Conservation (phyloP, 2,888 invertebrate species). For the Chirona hameri region DNA sequence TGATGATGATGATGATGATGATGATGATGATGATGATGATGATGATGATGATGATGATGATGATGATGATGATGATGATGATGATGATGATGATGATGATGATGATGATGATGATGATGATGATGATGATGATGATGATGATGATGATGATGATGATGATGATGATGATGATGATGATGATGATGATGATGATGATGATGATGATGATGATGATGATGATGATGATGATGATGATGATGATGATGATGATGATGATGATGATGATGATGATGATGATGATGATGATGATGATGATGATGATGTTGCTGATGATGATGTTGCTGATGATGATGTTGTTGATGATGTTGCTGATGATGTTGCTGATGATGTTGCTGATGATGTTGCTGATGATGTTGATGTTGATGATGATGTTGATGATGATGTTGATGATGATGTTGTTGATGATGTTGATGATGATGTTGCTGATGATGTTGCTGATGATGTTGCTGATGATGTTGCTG, state of each 20-base stretch:
- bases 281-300: not conserved
- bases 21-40: conserved; percentile 22
- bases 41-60: conserved; percentile 22
- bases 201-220: not conserved
- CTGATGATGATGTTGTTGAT: no score
- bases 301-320: no score
- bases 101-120: conserved; percentile 22
- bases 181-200: conserved; percentile 22
- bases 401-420: not conserved
- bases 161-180: conserved; percentile 22
- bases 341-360: no score
- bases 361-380: no score
- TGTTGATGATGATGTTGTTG: not conserved
- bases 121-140: conserved; percentile 10
- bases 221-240: not conserved
- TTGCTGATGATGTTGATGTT: no score
- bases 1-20: conserved; percentile 22
- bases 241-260: not conserved
- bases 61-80: conserved; percentile 22
- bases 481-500: no score
- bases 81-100: conserved; percentile 22
- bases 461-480: no score
- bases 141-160: not conserved
- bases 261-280: not conserved
- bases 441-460: no score